Conservation (phyloP, 2,888 invertebrate species). For the Micoletzkya japonica region DNA sequence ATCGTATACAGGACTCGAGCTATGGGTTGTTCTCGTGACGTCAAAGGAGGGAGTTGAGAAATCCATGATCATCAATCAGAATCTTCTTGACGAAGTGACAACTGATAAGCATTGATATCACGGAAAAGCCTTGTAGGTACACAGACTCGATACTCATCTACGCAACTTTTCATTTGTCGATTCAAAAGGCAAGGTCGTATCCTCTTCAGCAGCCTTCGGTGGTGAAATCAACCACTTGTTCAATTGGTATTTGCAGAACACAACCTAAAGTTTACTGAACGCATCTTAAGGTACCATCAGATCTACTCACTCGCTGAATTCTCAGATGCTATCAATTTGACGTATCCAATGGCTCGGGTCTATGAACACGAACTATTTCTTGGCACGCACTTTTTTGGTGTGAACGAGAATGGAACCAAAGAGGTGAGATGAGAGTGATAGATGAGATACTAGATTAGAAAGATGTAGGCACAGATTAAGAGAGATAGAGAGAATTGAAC, state of each 20-base stretch:
- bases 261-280: background rate
- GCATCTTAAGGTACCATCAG: slow-evolving; percentile 11
- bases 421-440: no score
- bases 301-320: slow-evolving; percentile 33
- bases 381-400: slow-evolving; percentile 58
- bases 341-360: slow-evolving; percentile 48
- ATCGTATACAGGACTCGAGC: slow-evolving; percentile 51
- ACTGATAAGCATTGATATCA: background rate
- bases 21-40: slow-evolving; percentile 54
- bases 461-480: background rate
- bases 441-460: no score
- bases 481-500: no score
- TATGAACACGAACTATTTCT: slow-evolving; percentile 16
- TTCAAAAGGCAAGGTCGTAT: slow-evolving; percentile 34
- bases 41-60: slow-evolving; percentile 33
- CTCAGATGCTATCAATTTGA: slow-evolving; percentile 41
- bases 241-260: slow-evolving; percentile 33
- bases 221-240: slow-evolving; percentile 45
- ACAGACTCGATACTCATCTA: slow-evolving; percentile 45
- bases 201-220: slow-evolving; percentile 36
- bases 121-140: slow-evolving; percentile 32
- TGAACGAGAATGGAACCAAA: slow-evolving; percentile 35
- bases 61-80: slow-evolving; percentile 36
- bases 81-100: slow-evolving; percentile 48
- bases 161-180: slow-evolving; percentile 37